Percentiles rank a stretch among this genome's conserved stretches.
Evolutionary conservation across 1,140 invertebrate species (phyloP).

Genomic region (Polypedilum pembai): DNA sequence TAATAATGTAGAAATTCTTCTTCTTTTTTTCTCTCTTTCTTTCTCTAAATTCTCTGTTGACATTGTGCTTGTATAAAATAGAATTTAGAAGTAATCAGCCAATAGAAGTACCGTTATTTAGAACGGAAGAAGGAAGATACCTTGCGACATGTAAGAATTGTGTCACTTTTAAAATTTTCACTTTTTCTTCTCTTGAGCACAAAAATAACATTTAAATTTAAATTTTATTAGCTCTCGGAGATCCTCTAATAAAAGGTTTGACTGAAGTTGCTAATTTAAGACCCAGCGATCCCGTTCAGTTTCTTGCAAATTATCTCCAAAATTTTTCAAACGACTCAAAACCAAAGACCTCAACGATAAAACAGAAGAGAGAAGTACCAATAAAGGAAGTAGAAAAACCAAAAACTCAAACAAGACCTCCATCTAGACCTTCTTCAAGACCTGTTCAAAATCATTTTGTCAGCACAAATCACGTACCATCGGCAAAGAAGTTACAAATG

Average conservation of each 20-base stretch:
- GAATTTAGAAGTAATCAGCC: slow-evolving; percentile 49
- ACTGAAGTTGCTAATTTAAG: slow-evolving; percentile 74
- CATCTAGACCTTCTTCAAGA: too few relatives aligned
- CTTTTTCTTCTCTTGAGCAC: background rate
- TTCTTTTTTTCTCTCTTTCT: slow-evolving; percentile 29
- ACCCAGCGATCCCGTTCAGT: slow-evolving; percentile 73
- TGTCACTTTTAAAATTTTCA: slow-evolving; percentile 28
- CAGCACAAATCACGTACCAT: background rate
- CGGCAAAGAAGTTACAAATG: background rate
- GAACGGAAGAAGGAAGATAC: slow-evolving; percentile 73
- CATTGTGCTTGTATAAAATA: slow-evolving; percentile 36
- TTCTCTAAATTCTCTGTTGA: slow-evolving; percentile 26
- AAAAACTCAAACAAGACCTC: background rate
- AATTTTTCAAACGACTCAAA: slow-evolving; percentile 54
- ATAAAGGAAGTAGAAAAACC: slow-evolving; percentile 36
- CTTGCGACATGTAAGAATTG: slow-evolving; percentile 62
- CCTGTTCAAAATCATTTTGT: background rate
- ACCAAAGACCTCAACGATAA: slow-evolving; percentile 31
- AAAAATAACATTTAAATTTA: background rate
- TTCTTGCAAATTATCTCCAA: slow-evolving; percentile 71
- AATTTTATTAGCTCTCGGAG: slow-evolving; percentile 62
- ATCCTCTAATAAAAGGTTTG: slow-evolving; percentile 77
- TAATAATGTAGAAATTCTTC: slow-evolving; percentile 29
- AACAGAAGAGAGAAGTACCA: slow-evolving; percentile 36
- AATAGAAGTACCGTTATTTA: slow-evolving; percentile 65